phyloP scores from a whole-genome alignment of 2,113 vertebrate genomes.

The Eptesicus fuscus region DNA sequence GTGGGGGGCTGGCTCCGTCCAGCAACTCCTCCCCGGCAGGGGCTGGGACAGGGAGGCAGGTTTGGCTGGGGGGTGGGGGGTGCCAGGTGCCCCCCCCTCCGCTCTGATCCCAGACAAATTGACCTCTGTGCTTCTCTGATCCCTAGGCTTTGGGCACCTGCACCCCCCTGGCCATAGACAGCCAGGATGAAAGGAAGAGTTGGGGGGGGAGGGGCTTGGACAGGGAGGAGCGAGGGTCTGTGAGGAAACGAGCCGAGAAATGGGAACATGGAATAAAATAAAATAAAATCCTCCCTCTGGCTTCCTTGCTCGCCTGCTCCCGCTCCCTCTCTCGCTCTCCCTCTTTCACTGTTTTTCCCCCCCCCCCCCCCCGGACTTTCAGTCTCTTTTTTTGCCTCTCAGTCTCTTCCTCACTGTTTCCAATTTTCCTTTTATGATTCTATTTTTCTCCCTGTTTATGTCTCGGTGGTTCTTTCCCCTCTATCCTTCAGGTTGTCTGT shows the following conservation, averaged over 20 bases:
- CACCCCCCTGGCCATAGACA: neutral
- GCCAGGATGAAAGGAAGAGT: conserved; percentile 74
- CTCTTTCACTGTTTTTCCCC: neutral
- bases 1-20: neutral
- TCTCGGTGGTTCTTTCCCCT: neutral
- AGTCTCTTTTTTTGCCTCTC: conserved; percentile 15
- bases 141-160: conserved; percentile 18
- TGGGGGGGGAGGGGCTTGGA: conserved; percentile 33
- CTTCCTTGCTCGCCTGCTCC: conserved; percentile 18
- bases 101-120: conserved; percentile 37
- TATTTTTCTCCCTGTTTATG: neutral
- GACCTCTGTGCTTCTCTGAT: conserved; percentile 24
- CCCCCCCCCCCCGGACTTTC: neutral
- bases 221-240: conserved; percentile 38
- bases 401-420: conserved; percentile 13
- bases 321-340: neutral
- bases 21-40: neutral
- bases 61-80: neutral
- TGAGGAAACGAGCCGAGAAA: conserved; percentile 72
- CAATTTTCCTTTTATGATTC: neutral
- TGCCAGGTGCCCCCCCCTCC: neutral
- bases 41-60: neutral
- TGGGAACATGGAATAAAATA: conserved; percentile 72
- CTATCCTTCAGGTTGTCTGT: neutral
- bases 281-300: conserved; percentile 72